phyloP scores from a whole-genome alignment of 2,113 vertebrate genomes.

The Mesitornis unicolor region DNA sequence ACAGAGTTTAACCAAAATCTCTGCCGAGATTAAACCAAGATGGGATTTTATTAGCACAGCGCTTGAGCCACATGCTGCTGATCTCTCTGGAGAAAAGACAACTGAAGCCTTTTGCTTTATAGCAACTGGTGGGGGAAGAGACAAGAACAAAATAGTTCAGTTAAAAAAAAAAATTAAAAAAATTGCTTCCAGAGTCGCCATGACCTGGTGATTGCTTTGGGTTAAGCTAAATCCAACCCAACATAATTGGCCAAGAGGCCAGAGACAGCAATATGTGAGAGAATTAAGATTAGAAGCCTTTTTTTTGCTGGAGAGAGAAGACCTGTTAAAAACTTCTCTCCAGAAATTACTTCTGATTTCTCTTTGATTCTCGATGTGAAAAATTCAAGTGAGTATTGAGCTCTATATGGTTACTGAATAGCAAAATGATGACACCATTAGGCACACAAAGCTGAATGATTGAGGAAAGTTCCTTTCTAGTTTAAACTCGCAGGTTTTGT shows the following conservation, averaged over 20 bases:
- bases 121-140: neutral
- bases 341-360: neutral
- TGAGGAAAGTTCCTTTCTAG: neutral
- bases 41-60: neutral
- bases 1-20: conserved; percentile 22
- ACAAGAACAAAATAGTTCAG: neutral
- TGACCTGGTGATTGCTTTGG: conserved; percentile 36
- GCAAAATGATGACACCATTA: neutral
- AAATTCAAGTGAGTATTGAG: neutral
- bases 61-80: neutral
- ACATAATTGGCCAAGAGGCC: conserved; percentile 6
- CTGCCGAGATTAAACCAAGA: neutral
- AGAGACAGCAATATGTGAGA: neutral
- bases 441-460: neutral
- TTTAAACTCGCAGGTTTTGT: conserved; percentile 7
- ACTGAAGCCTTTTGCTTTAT: neutral
- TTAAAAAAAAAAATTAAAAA: neutral
- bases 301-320: neutral
- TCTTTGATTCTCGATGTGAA: neutral
- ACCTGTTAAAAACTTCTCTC: neutral
- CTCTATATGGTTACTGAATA: neutral
- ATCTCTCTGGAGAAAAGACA: conserved; percentile 5
- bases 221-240: conserved; percentile 37
- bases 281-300: neutral
- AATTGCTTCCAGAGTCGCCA: conserved; percentile 34